Evolutionary conservation across 2,113 vertebrate species (phyloP), one percentile per base, ranked within the genome.

Genomic region (Tupaia tana): DNA sequence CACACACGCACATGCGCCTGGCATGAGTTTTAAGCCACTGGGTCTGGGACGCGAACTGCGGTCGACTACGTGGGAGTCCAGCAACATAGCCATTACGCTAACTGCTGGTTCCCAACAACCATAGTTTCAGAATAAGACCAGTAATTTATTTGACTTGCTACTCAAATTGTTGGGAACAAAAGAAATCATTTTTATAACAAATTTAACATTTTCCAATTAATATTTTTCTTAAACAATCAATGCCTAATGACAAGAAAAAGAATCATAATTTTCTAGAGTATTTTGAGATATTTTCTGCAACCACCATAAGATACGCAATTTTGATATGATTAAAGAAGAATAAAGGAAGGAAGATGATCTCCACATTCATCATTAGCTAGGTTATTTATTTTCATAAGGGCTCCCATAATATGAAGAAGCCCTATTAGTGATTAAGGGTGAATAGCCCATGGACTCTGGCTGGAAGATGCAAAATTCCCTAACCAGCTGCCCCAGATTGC

Each of bases 101-200:
- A n/a, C n/a, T n/a, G n/a, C n/a, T n/a, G n/a, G n/a, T n/a, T n/a
- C n/a, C n/a, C n/a, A 67, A 61, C 8, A 15, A 71, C 67, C 63
- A 6, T 86, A 54, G 89, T 95, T 95, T 79, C 71, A 81, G 58
- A 96, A 83, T 14, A 87, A 96, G 71, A 84, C 80, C 84, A 94
- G 34, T 58, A 15, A 73, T 91, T 74, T 90, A 43, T 88, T 96
- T 96, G 82, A 70, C 71, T 95, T 80, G 85, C 14, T 1, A 7
- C 1, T 96, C 70, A 86, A 27, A 74, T 94, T 95, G 24, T 79
- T 96, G 91, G 58, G 13, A 25, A 29, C 71, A 29, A 89, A 97
- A 93, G 59, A 96, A 93, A 80, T 84, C 54, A 81, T 71, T 86
- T 96, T 71, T 83, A n/a, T 59, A 83, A 70, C 7, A 95, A 59